Base-by-base conservation (phyloP, 2,113 vertebrate species). In the Corythoichthys intestinalis region DNA sequence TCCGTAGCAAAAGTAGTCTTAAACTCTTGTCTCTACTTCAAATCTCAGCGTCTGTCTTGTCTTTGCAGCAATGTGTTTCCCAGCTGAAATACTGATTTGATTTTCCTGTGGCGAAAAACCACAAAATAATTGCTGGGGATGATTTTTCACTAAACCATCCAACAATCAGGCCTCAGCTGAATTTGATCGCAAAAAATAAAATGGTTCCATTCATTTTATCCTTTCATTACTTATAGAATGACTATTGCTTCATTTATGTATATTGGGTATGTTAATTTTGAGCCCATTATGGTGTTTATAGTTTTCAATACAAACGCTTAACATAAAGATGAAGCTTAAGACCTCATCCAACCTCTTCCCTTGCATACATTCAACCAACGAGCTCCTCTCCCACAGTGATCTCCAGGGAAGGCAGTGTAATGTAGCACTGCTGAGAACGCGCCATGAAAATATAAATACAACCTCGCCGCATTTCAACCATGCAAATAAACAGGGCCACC, bases 401-500 rank as follows among this genome's bases (percentile, higher is more conserved):
- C 91, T 88, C 91, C 70, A 66, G 90, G 90, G 89, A 91, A 79
- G 74, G 92, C 93, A 89, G 74, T 91, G 94, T 96, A 96, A 96
- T 90, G 87, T 90, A 86, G 94, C 90, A 94, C 95, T 93, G 94
- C 95, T 97, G 95, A 96, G 94, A 96, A 97, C 93, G 89, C 93
- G 92, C 92, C 94, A 94, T 93, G 93, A 96, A 97, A 97, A 97
- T 87, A 91, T 92, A 91, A 90, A 91, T 96, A 96, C 94, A 98
- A 96, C 94, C 95, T 87, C 91, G 87, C 92, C 84, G 90, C 95
- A 95, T 97, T 98, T 95, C 95, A 93, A 93, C 92, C 95, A 94
- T 95, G 94, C 97, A 98, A 98, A 98, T 96, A 98, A 98, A 96
- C 94, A 96, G 92, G 97, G 95, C 97, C 97, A 98, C 97, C 97